Conservation (phyloP, 2,888 invertebrate species). For the Aleiodes testaceus region DNA sequence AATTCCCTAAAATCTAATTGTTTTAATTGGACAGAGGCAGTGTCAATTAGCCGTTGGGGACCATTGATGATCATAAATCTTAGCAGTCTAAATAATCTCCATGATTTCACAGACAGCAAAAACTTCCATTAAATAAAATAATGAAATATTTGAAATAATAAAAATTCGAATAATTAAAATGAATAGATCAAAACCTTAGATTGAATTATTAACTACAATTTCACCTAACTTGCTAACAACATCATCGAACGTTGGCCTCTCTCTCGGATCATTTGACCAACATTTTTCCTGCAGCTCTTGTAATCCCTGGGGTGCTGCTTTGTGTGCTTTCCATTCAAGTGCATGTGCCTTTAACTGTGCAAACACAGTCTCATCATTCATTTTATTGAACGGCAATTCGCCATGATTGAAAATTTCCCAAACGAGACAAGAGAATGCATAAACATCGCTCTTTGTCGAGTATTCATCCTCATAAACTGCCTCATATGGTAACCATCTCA, state of each 20-base stretch:
- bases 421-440: constrained; percentile 89
- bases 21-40: constrained; percentile 49
- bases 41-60: constrained; percentile 51
- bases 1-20: constrained; percentile 21
- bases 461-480: constrained; percentile 92
- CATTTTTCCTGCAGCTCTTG: constrained; percentile 78
- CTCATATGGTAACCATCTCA: constrained; percentile 93
- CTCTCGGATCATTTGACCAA: constrained; percentile 80
- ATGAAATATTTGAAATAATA: no score
- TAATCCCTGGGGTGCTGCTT: constrained; percentile 78
- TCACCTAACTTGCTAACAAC: constrained; percentile 75
- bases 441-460: constrained; percentile 94
- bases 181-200: constrained; percentile 51
- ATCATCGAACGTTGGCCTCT: constrained; percentile 80
- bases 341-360: constrained; percentile 78
- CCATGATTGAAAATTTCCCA: constrained; percentile 93
- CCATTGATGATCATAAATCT: constrained; percentile 35
- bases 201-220: constrained; percentile 69
- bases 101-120: constrained; percentile 19
- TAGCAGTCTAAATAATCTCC: constrained; percentile 24
- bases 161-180: background rate
- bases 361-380: constrained; percentile 84
- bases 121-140: background rate
- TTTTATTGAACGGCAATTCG: constrained; percentile 83
- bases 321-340: constrained; percentile 81